Evolutionary conservation across 1,140 invertebrate species (phyloP).

Genomic region (Pogonus chalceus): DNA sequence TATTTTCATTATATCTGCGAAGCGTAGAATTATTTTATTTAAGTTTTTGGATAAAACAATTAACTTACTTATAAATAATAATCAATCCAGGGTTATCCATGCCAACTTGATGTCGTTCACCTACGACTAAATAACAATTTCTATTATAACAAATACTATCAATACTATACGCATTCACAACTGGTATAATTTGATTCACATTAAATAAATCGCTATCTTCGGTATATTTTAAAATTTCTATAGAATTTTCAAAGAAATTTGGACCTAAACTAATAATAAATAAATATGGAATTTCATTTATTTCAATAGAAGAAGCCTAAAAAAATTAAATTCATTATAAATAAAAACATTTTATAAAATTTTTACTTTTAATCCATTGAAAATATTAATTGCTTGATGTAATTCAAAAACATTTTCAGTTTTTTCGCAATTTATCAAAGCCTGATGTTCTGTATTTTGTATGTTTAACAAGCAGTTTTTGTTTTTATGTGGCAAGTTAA

Average conservation of each 20-base stretch:
- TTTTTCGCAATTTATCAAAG: not conserved
- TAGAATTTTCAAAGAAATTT: conserved; percentile 10
- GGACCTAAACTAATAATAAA: conserved; percentile 15
- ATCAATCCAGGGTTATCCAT: conserved; percentile 20
- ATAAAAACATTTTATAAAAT: not conserved
- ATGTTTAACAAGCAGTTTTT: not conserved
- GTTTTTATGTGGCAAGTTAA: not conserved
- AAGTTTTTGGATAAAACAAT: not conserved
- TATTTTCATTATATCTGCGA: conserved; percentile 15
- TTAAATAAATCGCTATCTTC: conserved; percentile 17
- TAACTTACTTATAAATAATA: conserved; percentile 18
- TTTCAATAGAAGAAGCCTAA: conserved; percentile 13
- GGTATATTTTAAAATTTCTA: conserved; percentile 21
- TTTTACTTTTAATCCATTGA: conserved; percentile 2
- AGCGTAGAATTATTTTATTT: conserved; percentile 1
- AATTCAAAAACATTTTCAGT: not conserved
- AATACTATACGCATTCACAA: conserved; percentile 17
- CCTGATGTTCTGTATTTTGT: conserved; percentile 2
- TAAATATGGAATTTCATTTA: conserved; percentile 14
- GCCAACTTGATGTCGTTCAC: conserved; percentile 20
- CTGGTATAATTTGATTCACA: conserved; percentile 18
- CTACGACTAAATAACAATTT: conserved; percentile 22
- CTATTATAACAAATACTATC: conserved; percentile 16
- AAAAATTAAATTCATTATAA: conserved; percentile 11
- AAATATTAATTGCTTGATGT: conserved; percentile 8